phyloP scores from a whole-genome alignment of 2,797 vertebrate species.

The Eurystomus glaucurus region DNA sequence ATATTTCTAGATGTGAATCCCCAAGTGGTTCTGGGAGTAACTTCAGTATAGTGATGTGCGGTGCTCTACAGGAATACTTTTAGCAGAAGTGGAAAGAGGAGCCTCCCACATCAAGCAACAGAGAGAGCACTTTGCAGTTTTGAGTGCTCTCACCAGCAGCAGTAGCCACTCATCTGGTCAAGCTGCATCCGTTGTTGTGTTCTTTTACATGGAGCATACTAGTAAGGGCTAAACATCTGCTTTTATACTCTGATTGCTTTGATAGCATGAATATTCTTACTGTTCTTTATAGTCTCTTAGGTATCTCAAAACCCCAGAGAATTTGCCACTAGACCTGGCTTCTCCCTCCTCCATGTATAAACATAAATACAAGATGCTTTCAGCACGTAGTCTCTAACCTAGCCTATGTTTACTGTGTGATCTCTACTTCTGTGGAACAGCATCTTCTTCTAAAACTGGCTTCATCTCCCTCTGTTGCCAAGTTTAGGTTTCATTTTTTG shows the following conservation, averaged over 20 bases:
- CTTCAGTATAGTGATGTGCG: not conserved
- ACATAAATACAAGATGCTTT: not conserved
- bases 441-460: not conserved
- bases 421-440: not conserved
- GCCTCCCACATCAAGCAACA: not conserved
- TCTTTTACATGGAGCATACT: not conserved
- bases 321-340: not conserved
- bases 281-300: not conserved
- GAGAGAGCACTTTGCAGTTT: not conserved
- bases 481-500: not conserved
- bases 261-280: not conserved
- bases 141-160: not conserved
- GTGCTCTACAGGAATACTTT: not conserved
- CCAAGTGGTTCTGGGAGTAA: not conserved
- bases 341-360: not conserved
- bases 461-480: not conserved
- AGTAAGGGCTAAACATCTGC: not conserved
- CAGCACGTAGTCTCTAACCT: not conserved
- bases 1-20: not conserved
- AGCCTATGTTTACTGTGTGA: not conserved
- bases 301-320: not conserved
- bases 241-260: not conserved
- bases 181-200: not conserved
- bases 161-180: not conserved
- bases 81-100: not conserved